Percentiles rank a stretch among this genome's conserved stretches.
Conservation (phyloP, 2,113 vertebrate species). For the Marcusenius ussheri region DNA sequence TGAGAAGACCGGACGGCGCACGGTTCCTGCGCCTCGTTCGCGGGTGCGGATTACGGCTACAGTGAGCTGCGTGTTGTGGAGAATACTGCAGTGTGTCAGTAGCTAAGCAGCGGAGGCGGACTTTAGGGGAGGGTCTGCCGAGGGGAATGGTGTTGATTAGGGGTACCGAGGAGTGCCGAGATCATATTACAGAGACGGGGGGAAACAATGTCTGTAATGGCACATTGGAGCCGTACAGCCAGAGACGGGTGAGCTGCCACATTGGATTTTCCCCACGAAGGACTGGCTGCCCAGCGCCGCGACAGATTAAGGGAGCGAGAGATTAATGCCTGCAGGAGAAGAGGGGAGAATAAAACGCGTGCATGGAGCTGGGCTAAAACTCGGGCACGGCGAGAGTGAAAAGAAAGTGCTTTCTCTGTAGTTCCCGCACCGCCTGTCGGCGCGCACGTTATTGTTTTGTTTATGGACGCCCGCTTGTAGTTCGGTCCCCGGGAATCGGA, state of each 20-base stretch:
- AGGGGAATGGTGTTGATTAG: constrained; percentile 38
- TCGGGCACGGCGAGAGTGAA: background rate
- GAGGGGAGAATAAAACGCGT: background rate
- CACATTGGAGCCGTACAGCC: constrained; percentile 17
- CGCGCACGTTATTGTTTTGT: constrained; percentile 13
- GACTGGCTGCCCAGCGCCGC: background rate
- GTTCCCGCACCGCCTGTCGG: background rate
- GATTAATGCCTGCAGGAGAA: constrained; percentile 1
- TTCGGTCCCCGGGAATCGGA: background rate
- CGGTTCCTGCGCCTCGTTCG: background rate
- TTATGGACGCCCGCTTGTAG: background rate
- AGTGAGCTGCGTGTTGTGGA: constrained; percentile 29
- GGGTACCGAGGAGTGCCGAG: constrained; percentile 32
- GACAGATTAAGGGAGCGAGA: background rate
- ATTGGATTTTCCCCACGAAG: constrained; percentile 22
- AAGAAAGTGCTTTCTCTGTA: constrained; percentile 14
- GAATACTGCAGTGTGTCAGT: constrained; percentile 34
- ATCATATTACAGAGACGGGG: constrained; percentile 35
- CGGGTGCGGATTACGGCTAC: constrained; percentile 16
- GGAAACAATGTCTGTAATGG: constrained; percentile 24
- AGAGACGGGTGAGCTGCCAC: constrained; percentile 17
- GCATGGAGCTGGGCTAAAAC: constrained; percentile 12
- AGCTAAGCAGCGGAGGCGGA: constrained; percentile 21
- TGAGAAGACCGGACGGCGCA: background rate
- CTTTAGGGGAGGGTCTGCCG: constrained; percentile 28